phyloP scores from a whole-genome alignment of 1,140 invertebrate species.

The Trinorchestia longiramus region DNA sequence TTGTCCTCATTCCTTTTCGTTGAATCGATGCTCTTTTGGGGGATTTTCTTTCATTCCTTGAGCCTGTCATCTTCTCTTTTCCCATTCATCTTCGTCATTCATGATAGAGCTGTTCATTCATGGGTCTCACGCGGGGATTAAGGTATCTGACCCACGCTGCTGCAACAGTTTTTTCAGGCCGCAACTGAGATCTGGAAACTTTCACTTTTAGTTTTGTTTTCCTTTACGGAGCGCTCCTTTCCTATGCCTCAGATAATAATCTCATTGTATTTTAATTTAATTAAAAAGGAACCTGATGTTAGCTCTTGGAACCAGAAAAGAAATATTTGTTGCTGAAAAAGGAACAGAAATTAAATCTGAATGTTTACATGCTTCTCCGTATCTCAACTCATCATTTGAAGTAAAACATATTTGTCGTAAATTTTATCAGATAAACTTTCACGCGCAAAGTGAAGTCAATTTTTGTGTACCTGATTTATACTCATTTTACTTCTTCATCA shows the following conservation, averaged over 20 bases:
- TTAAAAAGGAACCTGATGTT: neutral
- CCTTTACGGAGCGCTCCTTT: neutral
- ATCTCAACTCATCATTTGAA: neutral
- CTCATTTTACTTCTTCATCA: neutral
- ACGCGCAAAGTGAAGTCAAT: neutral
- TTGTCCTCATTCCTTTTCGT: neutral
- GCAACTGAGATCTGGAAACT: neutral
- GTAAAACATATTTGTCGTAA: neutral
- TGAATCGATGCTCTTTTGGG: neutral
- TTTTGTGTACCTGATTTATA: neutral
- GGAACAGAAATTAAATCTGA: neutral
- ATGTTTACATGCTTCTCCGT: neutral
- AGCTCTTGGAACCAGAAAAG: neutral
- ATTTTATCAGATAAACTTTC: neutral
- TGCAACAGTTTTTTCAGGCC: neutral
- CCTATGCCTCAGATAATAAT: neutral
- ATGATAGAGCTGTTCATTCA: neutral
- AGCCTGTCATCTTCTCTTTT: neutral
- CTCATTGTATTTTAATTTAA: neutral
- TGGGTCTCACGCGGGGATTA: neutral
- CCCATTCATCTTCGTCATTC: neutral
- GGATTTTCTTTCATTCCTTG: neutral
- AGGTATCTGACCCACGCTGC: neutral
- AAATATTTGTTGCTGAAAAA: neutral
- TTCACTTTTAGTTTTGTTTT: neutral